Percentiles rank a stretch among this genome's conserved stretches.
phyloP scores from a whole-genome alignment of 2,888 invertebrate genomes.

The Agonopterix alstromeriana region DNA sequence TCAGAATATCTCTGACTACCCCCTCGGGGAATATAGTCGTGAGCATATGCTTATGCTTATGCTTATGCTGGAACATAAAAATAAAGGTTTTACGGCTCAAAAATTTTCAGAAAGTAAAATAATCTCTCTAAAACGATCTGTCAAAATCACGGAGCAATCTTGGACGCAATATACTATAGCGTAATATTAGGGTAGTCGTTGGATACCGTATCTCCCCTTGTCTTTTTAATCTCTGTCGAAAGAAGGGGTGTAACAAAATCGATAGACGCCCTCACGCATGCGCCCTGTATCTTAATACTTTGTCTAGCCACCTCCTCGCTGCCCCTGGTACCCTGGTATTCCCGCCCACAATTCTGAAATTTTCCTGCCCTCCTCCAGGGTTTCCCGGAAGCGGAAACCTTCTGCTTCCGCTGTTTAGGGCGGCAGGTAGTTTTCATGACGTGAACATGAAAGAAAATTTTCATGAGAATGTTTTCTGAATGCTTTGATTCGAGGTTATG shows the following conservation, averaged over 20 bases:
- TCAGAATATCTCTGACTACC: too few species aligned
- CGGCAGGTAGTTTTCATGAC: conserved; percentile 21
- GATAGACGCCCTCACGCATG: conserved; percentile 50
- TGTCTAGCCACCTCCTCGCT: conserved; percentile 19
- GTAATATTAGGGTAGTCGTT: too few species aligned
- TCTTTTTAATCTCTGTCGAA: neutral
- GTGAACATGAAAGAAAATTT: conserved; percentile 1
- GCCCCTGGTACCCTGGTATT: conserved; percentile 45
- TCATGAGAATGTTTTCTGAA: neutral
- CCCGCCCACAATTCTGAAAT: conserved; percentile 72
- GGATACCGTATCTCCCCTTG: conserved; percentile 6
- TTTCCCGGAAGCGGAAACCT: conserved; percentile 51
- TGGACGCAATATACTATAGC: too few species aligned
- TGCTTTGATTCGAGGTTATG: conserved; percentile 2
- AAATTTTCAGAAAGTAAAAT: too few species aligned
- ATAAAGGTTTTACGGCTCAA: too few species aligned
- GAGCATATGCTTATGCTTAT: too few species aligned
- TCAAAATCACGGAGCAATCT: too few species aligned
- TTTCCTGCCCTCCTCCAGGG: conserved; percentile 65
- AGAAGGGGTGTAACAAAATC: conserved; percentile 28
- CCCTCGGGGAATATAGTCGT: too few species aligned
- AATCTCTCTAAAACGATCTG: too few species aligned
- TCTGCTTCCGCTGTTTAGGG: conserved; percentile 57
- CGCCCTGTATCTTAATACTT: conserved; percentile 1
- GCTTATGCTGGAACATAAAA: too few species aligned